These are phyloP conservation scores for Tympanuchus pallidicinctus DNA, from an alignment of 2,113 vertebrate species.

Conservation along the genomic window DNA sequence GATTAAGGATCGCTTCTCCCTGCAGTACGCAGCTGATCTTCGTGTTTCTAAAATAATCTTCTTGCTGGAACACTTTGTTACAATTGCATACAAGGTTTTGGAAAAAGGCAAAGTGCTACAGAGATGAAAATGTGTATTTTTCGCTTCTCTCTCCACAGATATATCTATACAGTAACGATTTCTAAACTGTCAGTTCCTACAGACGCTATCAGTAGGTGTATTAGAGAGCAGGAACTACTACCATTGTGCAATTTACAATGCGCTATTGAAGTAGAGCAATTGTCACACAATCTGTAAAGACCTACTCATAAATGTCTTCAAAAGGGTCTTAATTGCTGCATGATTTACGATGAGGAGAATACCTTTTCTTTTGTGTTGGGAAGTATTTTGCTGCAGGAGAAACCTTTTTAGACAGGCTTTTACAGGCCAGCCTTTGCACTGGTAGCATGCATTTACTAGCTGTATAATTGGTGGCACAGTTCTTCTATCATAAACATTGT, in stretches of 20 bases:
- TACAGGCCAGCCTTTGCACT: conserved; percentile 68
- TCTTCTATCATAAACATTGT: conserved; percentile 86
- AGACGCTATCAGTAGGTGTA: conserved; percentile 25
- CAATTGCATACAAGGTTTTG: conserved; percentile 37
- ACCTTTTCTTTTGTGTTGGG: conserved; percentile 56
- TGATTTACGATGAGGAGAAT: conserved; percentile 52
- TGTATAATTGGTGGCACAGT: conserved; percentile 88
- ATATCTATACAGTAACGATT: conserved; percentile 1
- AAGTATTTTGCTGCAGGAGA: conserved; percentile 47
- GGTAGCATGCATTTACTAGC: conserved; percentile 79
- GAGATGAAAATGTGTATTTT: conserved; percentile 33
- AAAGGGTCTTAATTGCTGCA: conserved; percentile 65
- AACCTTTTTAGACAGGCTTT: conserved; percentile 68
- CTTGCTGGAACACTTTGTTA: conserved; percentile 34
- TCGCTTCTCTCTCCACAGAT: neutral
- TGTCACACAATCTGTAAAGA: conserved; percentile 60
- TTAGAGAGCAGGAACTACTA: conserved; percentile 42
- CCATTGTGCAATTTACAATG: conserved; percentile 53
- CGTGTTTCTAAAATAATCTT: conserved; percentile 41
- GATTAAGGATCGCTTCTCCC: conserved; percentile 39
- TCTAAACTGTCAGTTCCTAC: conserved; percentile 14
- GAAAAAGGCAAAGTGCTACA: conserved; percentile 23
- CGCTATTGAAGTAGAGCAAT: conserved; percentile 23
- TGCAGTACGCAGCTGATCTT: neutral
- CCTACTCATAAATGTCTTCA: conserved; percentile 22